phyloP scores from a whole-genome alignment of 2,888 invertebrate species.

The Eupithecia subumbrata region DNA sequence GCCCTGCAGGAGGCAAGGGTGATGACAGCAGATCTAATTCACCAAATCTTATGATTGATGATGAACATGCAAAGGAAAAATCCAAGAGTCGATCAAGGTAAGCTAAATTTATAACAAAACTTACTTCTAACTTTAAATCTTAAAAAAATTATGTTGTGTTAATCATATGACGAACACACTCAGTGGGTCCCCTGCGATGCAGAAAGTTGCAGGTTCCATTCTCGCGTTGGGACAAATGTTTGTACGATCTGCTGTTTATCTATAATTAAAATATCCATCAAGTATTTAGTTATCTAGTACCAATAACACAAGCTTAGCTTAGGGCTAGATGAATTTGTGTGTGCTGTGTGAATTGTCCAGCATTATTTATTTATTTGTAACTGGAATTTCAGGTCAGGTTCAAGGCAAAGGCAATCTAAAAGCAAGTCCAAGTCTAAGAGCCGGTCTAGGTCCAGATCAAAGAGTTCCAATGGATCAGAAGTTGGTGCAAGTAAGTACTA shows the following conservation, averaged over 20 bases:
- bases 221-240: too few relatives aligned
- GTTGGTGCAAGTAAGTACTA: slow-evolving; percentile 55
- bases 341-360: not conserved
- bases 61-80: slow-evolving; percentile 69
- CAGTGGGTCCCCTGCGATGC: too few relatives aligned
- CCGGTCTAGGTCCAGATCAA: slow-evolving; percentile 73
- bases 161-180: too few relatives aligned
- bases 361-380: not conserved
- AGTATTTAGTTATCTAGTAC: too few relatives aligned
- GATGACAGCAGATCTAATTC: slow-evolving; percentile 80
- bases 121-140: not conserved
- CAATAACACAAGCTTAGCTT: too few relatives aligned
- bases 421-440: slow-evolving; percentile 78
- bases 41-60: slow-evolving; percentile 82
- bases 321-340: too few relatives aligned
- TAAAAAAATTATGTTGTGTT: too few relatives aligned
- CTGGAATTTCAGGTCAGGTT: slow-evolving; percentile 63
- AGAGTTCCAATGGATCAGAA: slow-evolving; percentile 71
- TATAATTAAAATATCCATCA: too few relatives aligned
- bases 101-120: not conserved
- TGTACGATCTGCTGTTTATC: too few relatives aligned
- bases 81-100: slow-evolving; percentile 75
- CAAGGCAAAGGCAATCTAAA: slow-evolving; percentile 70
- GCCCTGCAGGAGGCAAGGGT: slow-evolving; percentile 63
- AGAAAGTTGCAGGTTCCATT: too few relatives aligned